Evolutionary conservation across 2,888 invertebrate species (phyloP), one percentile per base, ranked within the genome.

Genomic region (Sinhomidia bicolor): DNA sequence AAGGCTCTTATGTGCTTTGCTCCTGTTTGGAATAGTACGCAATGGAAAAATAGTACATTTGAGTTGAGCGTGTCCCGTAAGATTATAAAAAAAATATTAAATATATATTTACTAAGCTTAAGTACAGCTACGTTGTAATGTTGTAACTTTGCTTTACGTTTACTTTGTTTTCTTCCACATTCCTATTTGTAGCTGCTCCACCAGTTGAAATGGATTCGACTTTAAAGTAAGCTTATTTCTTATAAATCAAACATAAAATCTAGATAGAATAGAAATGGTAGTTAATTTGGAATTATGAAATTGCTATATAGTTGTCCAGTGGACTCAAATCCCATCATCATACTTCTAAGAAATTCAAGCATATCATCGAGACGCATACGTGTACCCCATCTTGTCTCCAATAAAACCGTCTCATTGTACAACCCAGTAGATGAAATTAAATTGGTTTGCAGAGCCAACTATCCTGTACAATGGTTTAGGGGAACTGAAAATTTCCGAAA

Each of bases 401-500:
- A 90, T 51, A 60, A 79, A 10, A 91, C 91, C 6, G 32, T 91
- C n/a, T 83, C 88, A 1, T 71, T 91, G 17, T 89, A 84, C 41
- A 89, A 89, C 54, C 91, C 91, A n/a, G 90, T 91, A 12, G 89
- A 88, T 71, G 87, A 90, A 51, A 85, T 91, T 20, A 90, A 88
- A 76, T 36, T 91, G 14, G 89, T 91, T 85, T 91, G 91, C 47
- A 23, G 91, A 62, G 91, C 91, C 1, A 91, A 89, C 29, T 91
- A 91, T 68, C 91, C 91, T 0, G 85, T 91, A 3, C 90, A 91
- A 36, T 91, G 91, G 91, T 90, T 89, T 26, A 85, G 90, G 36
- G 89, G 89, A 36, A 71, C 54, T 7, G 87, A 89, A 57, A 89
- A 90, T 54, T 54, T 54, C 5, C 4, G 32, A 90, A 91, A 91